Conservation (phyloP, 2,113 vertebrate species). For the Platysternon megacephalum region DNA sequence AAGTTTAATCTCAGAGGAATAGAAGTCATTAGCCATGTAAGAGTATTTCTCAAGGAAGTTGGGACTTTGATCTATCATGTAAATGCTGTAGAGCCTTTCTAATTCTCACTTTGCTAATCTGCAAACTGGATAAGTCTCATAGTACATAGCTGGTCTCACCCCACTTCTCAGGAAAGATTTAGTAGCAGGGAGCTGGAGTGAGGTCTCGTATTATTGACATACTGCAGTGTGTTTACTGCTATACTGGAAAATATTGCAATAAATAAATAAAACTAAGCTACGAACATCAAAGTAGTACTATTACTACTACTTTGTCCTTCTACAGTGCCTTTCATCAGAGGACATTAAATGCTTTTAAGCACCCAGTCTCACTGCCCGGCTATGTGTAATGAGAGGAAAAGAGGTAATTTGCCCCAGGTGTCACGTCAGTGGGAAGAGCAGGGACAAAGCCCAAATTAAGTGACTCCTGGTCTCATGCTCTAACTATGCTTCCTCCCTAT, state of each 20-base stretch:
- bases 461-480: slow-evolving; percentile 6
- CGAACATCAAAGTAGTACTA: neutral
- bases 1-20: slow-evolving; percentile 64
- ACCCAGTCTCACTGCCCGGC: fast-evolving
- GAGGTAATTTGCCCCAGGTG: neutral
- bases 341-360: neutral
- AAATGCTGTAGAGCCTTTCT: slow-evolving; percentile 61
- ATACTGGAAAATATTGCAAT: neutral
- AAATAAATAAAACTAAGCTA: slow-evolving; percentile 31
- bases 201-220: neutral
- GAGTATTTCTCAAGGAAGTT: slow-evolving; percentile 42
- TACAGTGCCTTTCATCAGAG: neutral
- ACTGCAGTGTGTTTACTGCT: neutral
- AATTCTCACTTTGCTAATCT: slow-evolving; percentile 72
- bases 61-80: slow-evolving; percentile 66
- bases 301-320: neutral
- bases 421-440: neutral
- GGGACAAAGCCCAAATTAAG: fast-evolving
- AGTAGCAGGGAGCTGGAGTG: slow-evolving; percentile 17
- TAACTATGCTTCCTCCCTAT: slow-evolving; percentile 44
- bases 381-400: neutral
- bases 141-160: slow-evolving; percentile 21
- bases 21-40: slow-evolving; percentile 62
- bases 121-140: slow-evolving; percentile 37
- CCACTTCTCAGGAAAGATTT: slow-evolving; percentile 25